These are phyloP conservation scores for Melanotus villosus DNA, from an alignment of 2,888 invertebrate genomes.

Conservation along the genomic window DNA sequence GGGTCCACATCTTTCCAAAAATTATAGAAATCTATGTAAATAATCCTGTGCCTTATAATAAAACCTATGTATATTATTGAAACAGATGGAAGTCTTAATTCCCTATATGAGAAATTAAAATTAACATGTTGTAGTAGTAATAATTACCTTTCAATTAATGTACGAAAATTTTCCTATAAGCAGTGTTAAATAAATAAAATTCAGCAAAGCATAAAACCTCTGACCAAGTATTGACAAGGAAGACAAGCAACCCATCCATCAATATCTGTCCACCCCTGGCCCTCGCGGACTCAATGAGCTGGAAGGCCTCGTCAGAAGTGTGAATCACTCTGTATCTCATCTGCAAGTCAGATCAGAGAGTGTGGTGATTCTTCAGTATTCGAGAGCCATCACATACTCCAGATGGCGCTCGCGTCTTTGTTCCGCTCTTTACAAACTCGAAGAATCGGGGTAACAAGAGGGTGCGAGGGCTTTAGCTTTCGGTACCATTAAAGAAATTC, in stretches of 20 bases:
- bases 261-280: slow-evolving; percentile 55
- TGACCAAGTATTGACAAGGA: slow-evolving; percentile 56
- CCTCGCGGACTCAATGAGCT: slow-evolving; percentile 61
- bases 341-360: slow-evolving; percentile 64
- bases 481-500: no score
- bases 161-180: not conserved
- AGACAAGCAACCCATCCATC: slow-evolving; percentile 55
- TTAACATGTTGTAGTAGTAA: no score
- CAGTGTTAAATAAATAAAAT: slow-evolving; percentile 30
- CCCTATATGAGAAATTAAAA: no score
- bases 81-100: no score
- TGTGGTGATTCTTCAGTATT: slow-evolving; percentile 57
- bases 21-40: no score
- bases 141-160: no score
- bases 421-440: slow-evolving; percentile 7
- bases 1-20: no score
- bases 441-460: slow-evolving; percentile 6
- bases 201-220: slow-evolving; percentile 46
- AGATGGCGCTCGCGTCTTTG: slow-evolving; percentile 51
- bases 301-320: slow-evolving; percentile 63
- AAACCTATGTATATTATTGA: no score
- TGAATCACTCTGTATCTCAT: slow-evolving; percentile 64
- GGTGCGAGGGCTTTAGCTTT: not conserved
- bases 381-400: slow-evolving; percentile 56
- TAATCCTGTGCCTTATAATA: no score